phyloP scores from a whole-genome alignment of 2,113 vertebrate genomes.

The Lipotes vexillifer region DNA sequence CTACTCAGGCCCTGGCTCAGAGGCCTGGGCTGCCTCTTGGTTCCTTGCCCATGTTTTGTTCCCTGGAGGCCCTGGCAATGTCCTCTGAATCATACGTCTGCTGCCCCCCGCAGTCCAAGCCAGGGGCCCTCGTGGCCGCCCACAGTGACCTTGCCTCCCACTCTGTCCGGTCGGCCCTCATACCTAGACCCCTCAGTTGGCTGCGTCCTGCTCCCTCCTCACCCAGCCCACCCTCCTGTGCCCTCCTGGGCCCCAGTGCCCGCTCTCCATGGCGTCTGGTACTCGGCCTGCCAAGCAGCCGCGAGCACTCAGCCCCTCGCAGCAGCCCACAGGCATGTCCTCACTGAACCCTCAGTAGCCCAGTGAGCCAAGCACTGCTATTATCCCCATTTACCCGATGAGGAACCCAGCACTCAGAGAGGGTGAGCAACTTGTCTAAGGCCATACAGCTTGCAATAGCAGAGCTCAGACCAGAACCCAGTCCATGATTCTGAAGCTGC shows the following conservation, averaged over 20 bases:
- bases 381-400: not conserved
- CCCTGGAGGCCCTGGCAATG: not conserved
- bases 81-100: not conserved
- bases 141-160: not conserved
- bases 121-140: not conserved
- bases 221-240: not conserved
- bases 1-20: not conserved
- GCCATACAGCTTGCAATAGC: not conserved
- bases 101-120: not conserved
- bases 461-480: not conserved
- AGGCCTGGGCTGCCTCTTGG: not conserved
- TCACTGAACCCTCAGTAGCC: not conserved
- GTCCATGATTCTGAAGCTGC: not conserved
- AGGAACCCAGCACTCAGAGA: not conserved
- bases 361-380: not conserved
- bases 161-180: not conserved
- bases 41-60: not conserved
- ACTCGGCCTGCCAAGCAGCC: not conserved
- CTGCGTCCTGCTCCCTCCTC: not conserved
- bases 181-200: not conserved
- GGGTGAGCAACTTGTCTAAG: not conserved
- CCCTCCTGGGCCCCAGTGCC: not conserved
- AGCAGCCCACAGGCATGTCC: not conserved
- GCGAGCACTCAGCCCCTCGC: not conserved
- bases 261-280: rapidly evolving